Percentiles rank a stretch among this genome's conserved stretches.
phyloP scores from a whole-genome alignment of 2,888 invertebrate species.

The Orgyia antiqua region DNA sequence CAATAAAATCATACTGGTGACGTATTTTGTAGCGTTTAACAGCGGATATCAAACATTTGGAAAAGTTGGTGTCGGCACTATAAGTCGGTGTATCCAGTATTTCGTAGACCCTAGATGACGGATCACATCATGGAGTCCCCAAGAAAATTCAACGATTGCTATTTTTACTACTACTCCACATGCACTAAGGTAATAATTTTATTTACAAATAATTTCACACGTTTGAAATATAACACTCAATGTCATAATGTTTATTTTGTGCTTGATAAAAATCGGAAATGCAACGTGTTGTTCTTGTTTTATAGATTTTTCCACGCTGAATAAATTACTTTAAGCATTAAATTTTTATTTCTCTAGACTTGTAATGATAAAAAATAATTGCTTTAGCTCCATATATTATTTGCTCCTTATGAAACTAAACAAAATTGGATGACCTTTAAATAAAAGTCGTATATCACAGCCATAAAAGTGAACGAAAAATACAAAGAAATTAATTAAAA shows the following conservation, averaged over 20 bases:
- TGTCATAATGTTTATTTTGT: conserved; percentile 20
- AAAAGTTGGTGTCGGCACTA: conserved; percentile 33
- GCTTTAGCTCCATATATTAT: neutral
- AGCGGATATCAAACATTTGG: conserved; percentile 23
- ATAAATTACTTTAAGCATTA: neutral
- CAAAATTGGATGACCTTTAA: conserved; percentile 11
- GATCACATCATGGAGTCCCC: conserved; percentile 81
- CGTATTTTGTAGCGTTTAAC: conserved; percentile 29
- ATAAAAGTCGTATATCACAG: conserved; percentile 10
- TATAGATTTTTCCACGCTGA: conserved; percentile 9
- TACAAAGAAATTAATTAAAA: no score
- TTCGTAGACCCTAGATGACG: conserved; percentile 61
- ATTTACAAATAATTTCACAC: conserved; percentile 15
- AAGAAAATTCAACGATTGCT: conserved; percentile 90
- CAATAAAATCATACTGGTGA: conserved; percentile 19
- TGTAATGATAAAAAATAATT: conserved; percentile 3
- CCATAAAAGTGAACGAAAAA: conserved; percentile 4
- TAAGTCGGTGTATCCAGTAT: conserved; percentile 35
- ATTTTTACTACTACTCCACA: conserved; percentile 92
- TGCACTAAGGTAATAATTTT: conserved; percentile 85
- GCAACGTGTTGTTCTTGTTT: conserved; percentile 17
- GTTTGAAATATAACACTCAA: conserved; percentile 7
- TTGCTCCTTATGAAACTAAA: conserved; percentile 8
- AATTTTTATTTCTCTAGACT: neutral
- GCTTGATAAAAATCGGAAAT: conserved; percentile 18